phyloP scores from a whole-genome alignment of 1,140 invertebrate species.

The Ptiloglossa arizonensis region DNA sequence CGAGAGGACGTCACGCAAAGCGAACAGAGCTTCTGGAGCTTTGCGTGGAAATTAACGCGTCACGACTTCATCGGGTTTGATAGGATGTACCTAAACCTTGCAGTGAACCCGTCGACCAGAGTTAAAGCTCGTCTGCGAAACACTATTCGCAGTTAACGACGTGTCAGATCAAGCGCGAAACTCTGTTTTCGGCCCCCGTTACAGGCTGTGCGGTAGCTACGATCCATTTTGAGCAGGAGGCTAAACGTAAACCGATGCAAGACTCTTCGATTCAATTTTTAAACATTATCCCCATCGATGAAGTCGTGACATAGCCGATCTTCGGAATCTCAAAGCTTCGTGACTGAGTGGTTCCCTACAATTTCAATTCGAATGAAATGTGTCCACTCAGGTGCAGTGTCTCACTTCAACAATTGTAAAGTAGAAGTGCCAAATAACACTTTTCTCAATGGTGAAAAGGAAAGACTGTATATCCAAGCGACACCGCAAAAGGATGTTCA shows the following conservation, averaged over 20 bases:
- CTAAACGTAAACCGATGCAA: neutral
- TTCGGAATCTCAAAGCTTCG: neutral
- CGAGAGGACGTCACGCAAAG: slow-evolving; percentile 69
- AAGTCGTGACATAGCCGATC: neutral
- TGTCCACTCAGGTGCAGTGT: no score
- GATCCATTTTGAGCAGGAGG: neutral
- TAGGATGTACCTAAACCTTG: slow-evolving; percentile 58
- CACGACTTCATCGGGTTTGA: slow-evolving; percentile 68
- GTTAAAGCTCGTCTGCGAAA: slow-evolving; percentile 46
- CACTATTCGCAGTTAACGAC: slow-evolving; percentile 48
- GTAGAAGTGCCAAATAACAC: no score
- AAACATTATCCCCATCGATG: neutral
- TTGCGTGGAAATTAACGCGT: slow-evolving; percentile 72
- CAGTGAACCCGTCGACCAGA: slow-evolving; percentile 45
- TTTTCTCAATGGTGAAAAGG: no score
- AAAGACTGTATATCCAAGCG: no score
- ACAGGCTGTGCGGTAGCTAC: neutral
- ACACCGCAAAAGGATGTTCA: no score
- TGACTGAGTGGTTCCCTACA: neutral
- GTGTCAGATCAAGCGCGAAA: slow-evolving; percentile 53
- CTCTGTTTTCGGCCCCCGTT: slow-evolving; percentile 26
- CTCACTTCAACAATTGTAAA: no score
- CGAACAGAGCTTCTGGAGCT: slow-evolving; percentile 54
- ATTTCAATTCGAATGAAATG: no score
- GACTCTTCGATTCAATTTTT: neutral